Percentiles rank a stretch among this genome's conserved stretches.
phyloP scores from a whole-genome alignment of 2,888 invertebrate species.

The Molanna angustata region DNA sequence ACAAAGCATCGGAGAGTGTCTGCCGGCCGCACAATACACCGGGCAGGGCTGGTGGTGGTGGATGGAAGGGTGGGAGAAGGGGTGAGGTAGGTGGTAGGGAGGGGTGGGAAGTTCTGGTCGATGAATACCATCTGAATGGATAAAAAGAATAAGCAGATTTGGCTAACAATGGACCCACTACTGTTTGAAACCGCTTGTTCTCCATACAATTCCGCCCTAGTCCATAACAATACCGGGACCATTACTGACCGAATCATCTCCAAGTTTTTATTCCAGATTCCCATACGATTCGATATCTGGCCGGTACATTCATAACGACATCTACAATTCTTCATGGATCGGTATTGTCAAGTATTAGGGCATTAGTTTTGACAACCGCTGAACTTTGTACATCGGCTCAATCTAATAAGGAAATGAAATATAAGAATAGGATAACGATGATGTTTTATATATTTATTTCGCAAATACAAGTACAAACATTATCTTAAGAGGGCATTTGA shows the following conservation, averaged over 20 bases:
- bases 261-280: constrained; percentile 5
- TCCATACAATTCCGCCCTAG: constrained; percentile 12
- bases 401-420: too few relatives aligned
- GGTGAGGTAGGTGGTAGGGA: constrained; percentile 42
- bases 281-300: too few relatives aligned
- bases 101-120: constrained; percentile 9
- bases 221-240: constrained; percentile 13
- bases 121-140: constrained; percentile 27
- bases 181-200: constrained; percentile 18
- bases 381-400: too few relatives aligned
- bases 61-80: constrained; percentile 25
- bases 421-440: too few relatives aligned
- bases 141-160: constrained; percentile 29
- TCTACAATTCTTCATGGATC: too few relatives aligned
- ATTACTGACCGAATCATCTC: constrained; percentile 15
- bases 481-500: too few relatives aligned
- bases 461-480: too few relatives aligned
- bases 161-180: constrained; percentile 24
- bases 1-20: constrained; percentile 6
- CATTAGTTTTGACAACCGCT: too few relatives aligned
- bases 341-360: too few relatives aligned
- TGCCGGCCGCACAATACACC: constrained; percentile 3
- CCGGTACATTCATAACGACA: too few relatives aligned
- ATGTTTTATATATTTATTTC: too few relatives aligned
- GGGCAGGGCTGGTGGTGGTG: constrained; percentile 21